Evolutionary conservation across 2,113 vertebrate genomes (phyloP), one percentile per base, ranked within the genome.

Genomic region (Mirza zaza): DNA sequence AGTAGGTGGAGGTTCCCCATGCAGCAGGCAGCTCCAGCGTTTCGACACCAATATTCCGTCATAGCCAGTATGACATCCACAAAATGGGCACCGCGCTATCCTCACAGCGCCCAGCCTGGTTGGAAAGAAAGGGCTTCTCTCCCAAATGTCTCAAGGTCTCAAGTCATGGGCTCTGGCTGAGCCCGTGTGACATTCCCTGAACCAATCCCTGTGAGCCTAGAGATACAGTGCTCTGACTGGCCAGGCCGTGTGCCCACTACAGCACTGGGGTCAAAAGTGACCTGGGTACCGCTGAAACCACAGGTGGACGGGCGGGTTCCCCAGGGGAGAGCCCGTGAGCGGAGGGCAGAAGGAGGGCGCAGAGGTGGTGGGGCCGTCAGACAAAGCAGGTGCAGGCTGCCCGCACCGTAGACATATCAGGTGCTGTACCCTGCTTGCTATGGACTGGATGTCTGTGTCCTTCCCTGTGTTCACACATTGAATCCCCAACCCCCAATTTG

Each of bases 271-370:
- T 25, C 18, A 27, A 52, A 75, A 39, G 17, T 55, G 27, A 79
- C 25, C 14, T 71, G 63, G 21, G 45, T 59, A 21, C 27, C 77
- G 42, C 14, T 15, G 39, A 70, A 36, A 25, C 1, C n/a, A 55
- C 25, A 5, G 1, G 3, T 0, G 7, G 50, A 67, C 2, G 21
- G 1, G 3, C 10, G 14, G 11, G 48, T 29, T 27, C 8, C n/a
- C 11, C 27, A 29, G 5, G 15, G 50, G 67, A 10, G 80, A 34
- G 52, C 18, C 27, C n/a, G 29, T 25, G 81, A 88, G 20, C n/a
- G 27, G 87, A 48, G 17, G 23, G 23, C 21, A 20, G 27, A 59
- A 45, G 25, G 57, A 75, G 25, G n/a, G 23, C 29, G 13, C 50
- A 90, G 63, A 10, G 8, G 25, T 32, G 29, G 13, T 27, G 25